Percentiles rank a stretch among this genome's conserved stretches.
These are phyloP conservation scores for Lapara coniferarum DNA, from an alignment of 2,888 invertebrate genomes.

Conservation along the genomic window DNA sequence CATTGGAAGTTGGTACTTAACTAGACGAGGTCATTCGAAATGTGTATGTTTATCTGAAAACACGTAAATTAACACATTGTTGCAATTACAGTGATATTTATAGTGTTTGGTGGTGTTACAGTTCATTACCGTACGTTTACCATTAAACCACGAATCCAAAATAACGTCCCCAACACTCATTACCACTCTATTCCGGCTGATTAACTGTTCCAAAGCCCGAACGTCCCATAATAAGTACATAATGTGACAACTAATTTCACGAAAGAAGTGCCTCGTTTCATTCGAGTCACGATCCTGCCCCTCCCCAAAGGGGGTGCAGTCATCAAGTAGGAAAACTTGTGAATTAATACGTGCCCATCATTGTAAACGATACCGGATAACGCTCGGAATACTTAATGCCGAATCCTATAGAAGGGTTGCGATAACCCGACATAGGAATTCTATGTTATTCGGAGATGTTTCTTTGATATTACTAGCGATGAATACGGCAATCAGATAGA, in stretches of 20 bases:
- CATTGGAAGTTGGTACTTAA: background rate
- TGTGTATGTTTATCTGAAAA: too few relatives aligned
- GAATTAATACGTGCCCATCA: conserved; percentile 77
- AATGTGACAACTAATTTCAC: conserved; percentile 81
- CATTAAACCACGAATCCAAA: too few relatives aligned
- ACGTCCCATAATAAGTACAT: conserved; percentile 58
- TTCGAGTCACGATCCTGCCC: conserved; percentile 63
- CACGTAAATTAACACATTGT: too few relatives aligned
- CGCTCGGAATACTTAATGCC: conserved; percentile 22
- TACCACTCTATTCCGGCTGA: conserved; percentile 33
- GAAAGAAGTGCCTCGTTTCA: conserved; percentile 64
- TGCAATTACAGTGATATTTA: too few relatives aligned
- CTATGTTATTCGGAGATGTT: too few relatives aligned
- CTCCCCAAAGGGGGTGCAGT: conserved; percentile 55
- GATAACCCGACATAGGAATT: too few relatives aligned
- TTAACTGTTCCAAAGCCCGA: conserved; percentile 54
- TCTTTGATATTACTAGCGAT: too few relatives aligned
- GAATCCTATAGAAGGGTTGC: conserved; percentile 3
- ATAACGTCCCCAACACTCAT: too few relatives aligned
- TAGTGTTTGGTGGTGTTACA: too few relatives aligned
- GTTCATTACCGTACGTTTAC: too few relatives aligned
- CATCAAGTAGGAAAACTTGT: conserved; percentile 74
- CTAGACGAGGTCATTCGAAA: background rate
- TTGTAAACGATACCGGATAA: conserved; percentile 26
- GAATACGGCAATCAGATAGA: too few relatives aligned